Percentiles rank a stretch among this genome's conserved stretches.
Conservation (phyloP, 1,140 invertebrate genomes). For the Spodoptera frugiperda region DNA sequence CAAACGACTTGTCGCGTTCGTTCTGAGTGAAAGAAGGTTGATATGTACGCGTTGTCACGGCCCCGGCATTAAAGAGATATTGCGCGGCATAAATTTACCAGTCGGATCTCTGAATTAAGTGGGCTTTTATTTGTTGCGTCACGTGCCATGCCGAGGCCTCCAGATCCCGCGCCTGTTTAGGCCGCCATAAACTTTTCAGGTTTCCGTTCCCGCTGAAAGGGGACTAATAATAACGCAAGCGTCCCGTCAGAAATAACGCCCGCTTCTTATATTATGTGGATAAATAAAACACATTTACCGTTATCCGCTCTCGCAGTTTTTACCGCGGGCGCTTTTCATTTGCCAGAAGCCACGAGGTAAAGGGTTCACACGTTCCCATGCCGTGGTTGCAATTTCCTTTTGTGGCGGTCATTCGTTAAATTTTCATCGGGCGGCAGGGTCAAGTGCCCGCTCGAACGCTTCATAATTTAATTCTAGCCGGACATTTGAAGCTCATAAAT, state of each 20-base stretch:
- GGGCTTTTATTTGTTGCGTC: slow-evolving; percentile 82
- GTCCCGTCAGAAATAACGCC: slow-evolving; percentile 13
- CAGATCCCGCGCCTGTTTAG: slow-evolving; percentile 66
- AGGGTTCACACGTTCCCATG: slow-evolving; percentile 58
- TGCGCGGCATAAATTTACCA: slow-evolving; percentile 81
- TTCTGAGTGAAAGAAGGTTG: slow-evolving; percentile 56
- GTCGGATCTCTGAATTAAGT: slow-evolving; percentile 81
- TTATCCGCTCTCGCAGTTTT: slow-evolving; percentile 46
- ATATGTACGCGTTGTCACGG: slow-evolving; percentile 80
- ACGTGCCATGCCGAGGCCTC: slow-evolving; percentile 67
- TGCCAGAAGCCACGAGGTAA: slow-evolving; percentile 53
- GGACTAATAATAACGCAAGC: slow-evolving; percentile 35
- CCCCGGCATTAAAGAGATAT: slow-evolving; percentile 79
- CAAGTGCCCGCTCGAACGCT: slow-evolving; percentile 56
- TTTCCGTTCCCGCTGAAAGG: slow-evolving; percentile 53
- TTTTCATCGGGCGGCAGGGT: slow-evolving; percentile 65
- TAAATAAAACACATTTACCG: slow-evolving; percentile 47
- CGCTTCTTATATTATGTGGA: slow-evolving; percentile 24
- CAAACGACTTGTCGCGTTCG: slow-evolving; percentile 61
- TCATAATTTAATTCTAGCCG: slow-evolving; percentile 65
- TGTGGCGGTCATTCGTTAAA: slow-evolving; percentile 71
- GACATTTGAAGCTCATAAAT: slow-evolving; percentile 66
- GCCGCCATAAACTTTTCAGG: slow-evolving; percentile 62
- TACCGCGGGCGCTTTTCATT: slow-evolving; percentile 49
- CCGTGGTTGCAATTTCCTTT: slow-evolving; percentile 67